Evolutionary conservation across 1,140 invertebrate species (phyloP).

Genomic region (Drosophila hydei): DNA sequence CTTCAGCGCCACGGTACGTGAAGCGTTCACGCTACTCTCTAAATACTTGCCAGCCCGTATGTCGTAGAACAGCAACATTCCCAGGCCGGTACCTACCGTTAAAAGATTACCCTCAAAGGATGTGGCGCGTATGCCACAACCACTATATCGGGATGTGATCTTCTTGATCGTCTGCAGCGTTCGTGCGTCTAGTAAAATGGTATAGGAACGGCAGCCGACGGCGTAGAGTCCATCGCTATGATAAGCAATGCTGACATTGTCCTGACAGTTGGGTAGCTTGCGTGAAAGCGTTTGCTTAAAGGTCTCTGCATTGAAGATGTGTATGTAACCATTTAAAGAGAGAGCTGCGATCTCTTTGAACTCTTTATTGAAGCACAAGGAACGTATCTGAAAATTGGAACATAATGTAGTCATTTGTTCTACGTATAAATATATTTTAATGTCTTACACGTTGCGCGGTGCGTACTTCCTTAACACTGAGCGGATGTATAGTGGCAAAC

Average conservation of each 20-base stretch:
- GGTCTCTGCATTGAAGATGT: conserved; percentile 95
- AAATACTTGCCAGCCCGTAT: conserved; percentile 95
- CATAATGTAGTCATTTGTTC: neutral
- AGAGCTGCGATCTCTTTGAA: conserved; percentile 96
- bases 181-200: conserved; percentile 93
- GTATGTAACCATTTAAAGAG: conserved; percentile 96
- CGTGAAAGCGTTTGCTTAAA: conserved; percentile 93
- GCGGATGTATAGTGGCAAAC: conserved; percentile 87
- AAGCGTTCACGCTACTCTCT: conserved; percentile 94
- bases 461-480: conserved; percentile 90
- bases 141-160: conserved; percentile 90
- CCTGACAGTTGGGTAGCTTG: conserved; percentile 94
- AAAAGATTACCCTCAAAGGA: conserved; percentile 95
- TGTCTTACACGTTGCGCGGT: conserved; percentile 85
- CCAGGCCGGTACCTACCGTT: conserved; percentile 96
- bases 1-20: conserved; percentile 94
- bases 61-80: conserved; percentile 97
- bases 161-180: conserved; percentile 91
- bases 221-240: conserved; percentile 94
- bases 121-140: conserved; percentile 94
- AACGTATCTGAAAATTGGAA: conserved; percentile 88
- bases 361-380: conserved; percentile 93
- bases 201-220: conserved; percentile 96
- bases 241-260: conserved; percentile 95
- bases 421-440: neutral